Base-by-base conservation (phyloP, 2,888 invertebrate genomes). In the Zeuzera pyrina region DNA sequence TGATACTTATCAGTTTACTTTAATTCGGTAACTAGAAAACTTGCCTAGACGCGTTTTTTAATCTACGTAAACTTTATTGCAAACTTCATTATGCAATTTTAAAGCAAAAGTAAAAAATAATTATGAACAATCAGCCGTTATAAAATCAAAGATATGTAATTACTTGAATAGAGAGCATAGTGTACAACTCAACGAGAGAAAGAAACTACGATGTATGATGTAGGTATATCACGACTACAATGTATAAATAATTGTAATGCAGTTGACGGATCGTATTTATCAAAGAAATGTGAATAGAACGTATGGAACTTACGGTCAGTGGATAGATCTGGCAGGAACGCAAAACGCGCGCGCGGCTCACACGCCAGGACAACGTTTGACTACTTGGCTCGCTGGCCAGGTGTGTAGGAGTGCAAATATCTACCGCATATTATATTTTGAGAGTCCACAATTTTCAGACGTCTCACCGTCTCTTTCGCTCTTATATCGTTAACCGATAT, bases 341-440 rank as follows among this genome's bases (percentile, higher is more conserved):
- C 49, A 50, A 56, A 56, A 47, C 54, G 55, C 50, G 47, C 49
- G 53, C 53, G 45, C n/a, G 58, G 57, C 45, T 54, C 45, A 45
- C 47, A 41, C 39, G 48, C 38, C 58, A 61, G 64, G 60, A 74
- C 67, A 45, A 52, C 60, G 58, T 56, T 51, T 60, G 61, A 65
- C 62, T 55, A 60, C 52, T 63, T 64, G 67, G 64, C 68, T 50
- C 53, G 48, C 34, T 41, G 43, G 53, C 62, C 78, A 81, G 79
- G 74, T 73, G 66, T 54, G 60, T 47, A 45, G 45, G 54, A 43
- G 59, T 57, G 49, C 55, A 57, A 70, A 68, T 60, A 64, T 61
- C 67, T 66, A 70, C 55, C 55, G 59, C 68, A 58, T 64, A 67
- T 58, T 69, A 70, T 74, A 74, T 74, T 74, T 73, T 62, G 50